These are phyloP conservation scores for Ornithoptera alexandrae DNA, from an alignment of 2,888 invertebrate species.

Conservation along the genomic window DNA sequence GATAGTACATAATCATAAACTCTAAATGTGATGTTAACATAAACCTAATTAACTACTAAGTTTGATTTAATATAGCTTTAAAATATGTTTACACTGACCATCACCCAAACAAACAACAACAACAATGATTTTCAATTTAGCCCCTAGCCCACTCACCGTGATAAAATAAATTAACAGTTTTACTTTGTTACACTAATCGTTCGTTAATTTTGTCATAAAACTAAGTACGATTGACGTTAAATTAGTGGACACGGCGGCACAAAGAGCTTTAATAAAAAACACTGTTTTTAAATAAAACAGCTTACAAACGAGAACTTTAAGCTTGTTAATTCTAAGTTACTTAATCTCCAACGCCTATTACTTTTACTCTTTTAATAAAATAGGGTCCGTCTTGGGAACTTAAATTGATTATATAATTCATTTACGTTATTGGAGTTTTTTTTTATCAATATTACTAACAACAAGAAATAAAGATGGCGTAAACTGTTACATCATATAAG, in stretches of 20 bases:
- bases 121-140: constrained; percentile 30
- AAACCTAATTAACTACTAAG: constrained; percentile 22
- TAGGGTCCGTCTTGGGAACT: too few species aligned
- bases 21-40: background rate
- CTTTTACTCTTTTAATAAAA: too few species aligned
- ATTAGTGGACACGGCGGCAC: constrained; percentile 5
- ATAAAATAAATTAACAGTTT: constrained; percentile 25
- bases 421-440: too few species aligned
- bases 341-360: background rate
- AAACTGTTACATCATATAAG: background rate
- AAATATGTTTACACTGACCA: constrained; percentile 20
- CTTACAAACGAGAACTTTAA: background rate
- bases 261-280: background rate
- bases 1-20: background rate
- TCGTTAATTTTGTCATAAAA: constrained; percentile 24
- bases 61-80: constrained; percentile 19
- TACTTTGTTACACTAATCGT: constrained; percentile 28
- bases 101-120: constrained; percentile 26
- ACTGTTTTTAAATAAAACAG: background rate
- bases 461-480: background rate
- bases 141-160: constrained; percentile 18
- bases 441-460: too few species aligned
- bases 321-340: background rate
- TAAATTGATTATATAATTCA: too few species aligned
- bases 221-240: constrained; percentile 8